Conservation (phyloP, 2,113 vertebrate genomes). For the Orientallactaga bullata region DNA sequence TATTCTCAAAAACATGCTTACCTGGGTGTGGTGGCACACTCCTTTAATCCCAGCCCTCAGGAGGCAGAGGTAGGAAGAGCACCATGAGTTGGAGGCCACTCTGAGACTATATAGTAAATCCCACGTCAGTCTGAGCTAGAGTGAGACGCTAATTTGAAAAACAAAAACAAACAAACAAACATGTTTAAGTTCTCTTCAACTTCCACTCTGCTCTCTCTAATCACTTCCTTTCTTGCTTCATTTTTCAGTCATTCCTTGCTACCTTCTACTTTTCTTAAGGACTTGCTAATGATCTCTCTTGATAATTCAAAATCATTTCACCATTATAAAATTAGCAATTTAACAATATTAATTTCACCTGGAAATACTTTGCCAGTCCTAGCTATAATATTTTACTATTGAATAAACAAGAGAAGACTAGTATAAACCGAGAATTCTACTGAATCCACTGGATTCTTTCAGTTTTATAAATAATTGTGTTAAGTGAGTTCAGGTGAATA, state of each 20-base stretch:
- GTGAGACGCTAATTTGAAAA: no score
- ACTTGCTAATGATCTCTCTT: background rate
- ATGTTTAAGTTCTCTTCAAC: background rate
- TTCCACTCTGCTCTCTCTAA: background rate
- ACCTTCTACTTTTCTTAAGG: background rate
- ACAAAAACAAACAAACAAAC: no score
- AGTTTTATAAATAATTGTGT: background rate
- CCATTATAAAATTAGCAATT: background rate
- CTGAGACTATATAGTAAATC: no score
- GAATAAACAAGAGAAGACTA: background rate
- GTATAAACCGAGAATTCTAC: background rate
- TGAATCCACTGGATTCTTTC: fast-evolving
- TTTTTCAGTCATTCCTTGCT: background rate
- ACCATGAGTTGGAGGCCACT: no score
- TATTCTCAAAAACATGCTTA: background rate
- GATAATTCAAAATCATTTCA: background rate
- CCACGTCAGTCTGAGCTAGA: no score
- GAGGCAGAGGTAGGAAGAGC: no score
- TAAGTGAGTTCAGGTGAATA: background rate
- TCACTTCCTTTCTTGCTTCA: background rate
- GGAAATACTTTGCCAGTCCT: background rate
- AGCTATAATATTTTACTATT: background rate
- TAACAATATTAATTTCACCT: background rate
- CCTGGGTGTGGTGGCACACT: no score
- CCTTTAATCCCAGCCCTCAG: no score